Evolutionary conservation across 2,113 vertebrate genomes (phyloP).

Genomic region (Sciurus niger): DNA sequence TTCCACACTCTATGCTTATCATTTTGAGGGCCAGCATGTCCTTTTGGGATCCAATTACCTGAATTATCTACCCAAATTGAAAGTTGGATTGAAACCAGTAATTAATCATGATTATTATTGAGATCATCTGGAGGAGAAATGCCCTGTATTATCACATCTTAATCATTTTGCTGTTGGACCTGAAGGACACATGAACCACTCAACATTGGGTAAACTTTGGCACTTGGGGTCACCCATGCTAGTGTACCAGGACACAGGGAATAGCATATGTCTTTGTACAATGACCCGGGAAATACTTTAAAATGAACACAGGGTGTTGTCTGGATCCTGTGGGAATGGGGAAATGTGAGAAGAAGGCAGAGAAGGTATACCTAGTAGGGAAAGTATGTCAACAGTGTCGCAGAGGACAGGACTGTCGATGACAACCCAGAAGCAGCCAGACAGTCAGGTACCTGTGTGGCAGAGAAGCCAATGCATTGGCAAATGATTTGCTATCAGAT

Average conservation of each 20-base stretch:
- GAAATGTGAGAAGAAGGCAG: too few relatives aligned
- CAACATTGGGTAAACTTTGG: background rate
- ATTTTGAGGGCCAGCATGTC: background rate
- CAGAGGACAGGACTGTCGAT: background rate
- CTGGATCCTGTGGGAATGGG: background rate
- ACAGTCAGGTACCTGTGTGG: background rate
- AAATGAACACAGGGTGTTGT: background rate
- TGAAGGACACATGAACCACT: background rate
- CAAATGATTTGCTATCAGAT: background rate
- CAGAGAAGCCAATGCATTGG: background rate
- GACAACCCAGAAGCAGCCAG: too few relatives aligned
- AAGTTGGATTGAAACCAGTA: background rate
- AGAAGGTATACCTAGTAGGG: rapidly evolving
- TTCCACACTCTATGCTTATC: background rate
- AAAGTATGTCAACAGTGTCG: background rate
- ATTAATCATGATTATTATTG: background rate
- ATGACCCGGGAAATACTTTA: background rate
- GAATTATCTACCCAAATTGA: background rate
- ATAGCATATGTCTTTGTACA: background rate
- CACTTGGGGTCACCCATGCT: background rate
- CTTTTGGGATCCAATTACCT: background rate
- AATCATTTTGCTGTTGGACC: background rate
- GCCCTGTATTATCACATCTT: background rate
- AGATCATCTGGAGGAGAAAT: background rate
- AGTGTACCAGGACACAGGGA: too few relatives aligned